Conservation (phyloP, 2,888 invertebrate species). For the Epinotia bilunana region DNA sequence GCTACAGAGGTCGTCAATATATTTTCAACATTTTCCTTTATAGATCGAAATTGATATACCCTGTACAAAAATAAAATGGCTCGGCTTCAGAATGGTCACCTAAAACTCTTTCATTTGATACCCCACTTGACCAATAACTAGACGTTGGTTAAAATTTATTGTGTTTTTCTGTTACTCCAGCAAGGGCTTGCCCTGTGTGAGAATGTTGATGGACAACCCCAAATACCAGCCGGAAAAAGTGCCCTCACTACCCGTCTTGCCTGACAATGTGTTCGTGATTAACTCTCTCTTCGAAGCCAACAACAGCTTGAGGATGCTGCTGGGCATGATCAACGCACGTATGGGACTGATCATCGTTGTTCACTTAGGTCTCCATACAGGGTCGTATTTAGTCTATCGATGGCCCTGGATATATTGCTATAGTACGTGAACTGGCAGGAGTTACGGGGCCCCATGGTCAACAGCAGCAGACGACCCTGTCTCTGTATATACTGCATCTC, state of each 20-base stretch:
- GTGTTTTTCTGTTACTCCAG: constrained; percentile 48
- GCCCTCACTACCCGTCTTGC: constrained; percentile 67
- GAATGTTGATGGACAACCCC: constrained; percentile 70
- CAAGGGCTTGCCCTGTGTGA: constrained; percentile 64
- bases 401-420: too few relatives aligned
- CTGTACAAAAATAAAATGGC: too few relatives aligned
- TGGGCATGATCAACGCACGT: constrained; percentile 67
- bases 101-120: too few relatives aligned
- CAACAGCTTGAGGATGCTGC: constrained; percentile 68
- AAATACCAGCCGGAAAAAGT: constrained; percentile 64
- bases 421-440: background rate
- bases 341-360: constrained; percentile 47
- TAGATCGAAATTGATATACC: too few relatives aligned
- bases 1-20: too few relatives aligned
- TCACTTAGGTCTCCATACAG: background rate
- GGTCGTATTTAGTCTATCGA: too few relatives aligned
- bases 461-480: too few relatives aligned
- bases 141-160: background rate
- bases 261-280: constrained; percentile 86
- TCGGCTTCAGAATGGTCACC: too few relatives aligned
- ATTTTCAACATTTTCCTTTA: too few relatives aligned
- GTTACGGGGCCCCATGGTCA: background rate
- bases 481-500: too few relatives aligned
- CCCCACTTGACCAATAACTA: too few relatives aligned
- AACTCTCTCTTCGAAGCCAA: constrained; percentile 86